phyloP scores from a whole-genome alignment of 2,797 vertebrate genomes.

The Hippopotamyrus pictus region DNA sequence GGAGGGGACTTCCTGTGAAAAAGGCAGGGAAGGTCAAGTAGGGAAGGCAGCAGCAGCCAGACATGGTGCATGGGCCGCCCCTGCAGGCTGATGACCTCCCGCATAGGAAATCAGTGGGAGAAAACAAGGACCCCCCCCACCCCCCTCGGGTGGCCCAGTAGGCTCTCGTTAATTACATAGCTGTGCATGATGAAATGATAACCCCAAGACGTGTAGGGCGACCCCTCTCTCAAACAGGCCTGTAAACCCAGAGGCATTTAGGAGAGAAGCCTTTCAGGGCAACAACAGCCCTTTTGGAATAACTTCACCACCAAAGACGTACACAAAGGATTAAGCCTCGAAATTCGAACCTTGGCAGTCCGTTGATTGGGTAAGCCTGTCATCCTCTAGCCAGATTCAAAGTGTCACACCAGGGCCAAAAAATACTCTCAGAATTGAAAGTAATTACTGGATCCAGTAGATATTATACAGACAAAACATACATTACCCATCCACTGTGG shows the following conservation, averaged over 20 bases:
- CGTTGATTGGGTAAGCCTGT: not conserved
- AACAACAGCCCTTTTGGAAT: not conserved
- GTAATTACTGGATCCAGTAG: not conserved
- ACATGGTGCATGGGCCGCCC: not conserved
- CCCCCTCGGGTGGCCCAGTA: not conserved
- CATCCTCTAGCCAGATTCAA: not conserved
- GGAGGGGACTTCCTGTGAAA: not conserved
- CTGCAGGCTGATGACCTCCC: not conserved
- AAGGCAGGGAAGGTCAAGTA: not conserved
- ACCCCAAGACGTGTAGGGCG: not conserved
- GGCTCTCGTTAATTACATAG: not conserved
- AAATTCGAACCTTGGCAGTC: not conserved
- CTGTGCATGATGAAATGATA: not conserved
- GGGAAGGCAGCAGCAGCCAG: not conserved
- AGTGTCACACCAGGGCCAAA: not conserved
- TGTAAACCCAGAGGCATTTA: not conserved
- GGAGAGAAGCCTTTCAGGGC: not conserved
- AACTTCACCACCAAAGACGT: not conserved
- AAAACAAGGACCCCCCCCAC: not conserved
- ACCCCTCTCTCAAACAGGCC: not conserved
- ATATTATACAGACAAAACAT: not conserved
- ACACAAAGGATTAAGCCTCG: not conserved
- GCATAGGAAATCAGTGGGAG: not conserved
- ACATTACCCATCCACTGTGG: not conserved
- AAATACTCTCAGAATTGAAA: not conserved